These are phyloP conservation scores for Drosophila fungiperda DNA, from an alignment of 2,888 invertebrate genomes.

Conservation along the genomic window DNA sequence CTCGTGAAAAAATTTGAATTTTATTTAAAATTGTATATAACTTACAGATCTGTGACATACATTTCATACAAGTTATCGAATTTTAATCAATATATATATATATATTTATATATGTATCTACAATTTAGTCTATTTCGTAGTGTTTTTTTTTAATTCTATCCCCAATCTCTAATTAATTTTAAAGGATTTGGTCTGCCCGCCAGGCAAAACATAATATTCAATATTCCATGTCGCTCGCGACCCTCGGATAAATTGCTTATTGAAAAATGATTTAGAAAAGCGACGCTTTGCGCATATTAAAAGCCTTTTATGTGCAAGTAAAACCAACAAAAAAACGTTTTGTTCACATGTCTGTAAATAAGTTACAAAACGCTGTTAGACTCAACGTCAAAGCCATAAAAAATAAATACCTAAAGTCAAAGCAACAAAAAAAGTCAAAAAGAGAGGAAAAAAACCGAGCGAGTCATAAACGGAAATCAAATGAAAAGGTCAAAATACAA, in stretches of 20 bases:
- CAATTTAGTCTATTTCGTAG: background rate
- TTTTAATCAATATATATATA: background rate
- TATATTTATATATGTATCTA: background rate
- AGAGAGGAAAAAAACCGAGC: constrained; percentile 9
- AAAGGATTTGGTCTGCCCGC: constrained; percentile 12
- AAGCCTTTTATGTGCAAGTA: constrained; percentile 41
- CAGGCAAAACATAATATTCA: constrained; percentile 14
- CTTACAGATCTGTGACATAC: background rate
- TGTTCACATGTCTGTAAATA: constrained; percentile 40
- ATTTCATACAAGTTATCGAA: background rate
- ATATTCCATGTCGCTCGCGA: constrained; percentile 13
- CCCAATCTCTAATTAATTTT: constrained; percentile 30
- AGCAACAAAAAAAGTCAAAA: constrained; percentile 13
- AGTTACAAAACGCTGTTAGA: constrained; percentile 30
- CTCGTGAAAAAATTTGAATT: background rate
- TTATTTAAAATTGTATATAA: background rate
- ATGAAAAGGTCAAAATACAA: constrained; percentile 69
- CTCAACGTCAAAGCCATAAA: constrained; percentile 32
- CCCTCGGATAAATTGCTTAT: constrained; percentile 45
- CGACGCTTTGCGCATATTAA: constrained; percentile 61
- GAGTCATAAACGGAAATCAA: constrained; percentile 73
- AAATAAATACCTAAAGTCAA: constrained; percentile 35
- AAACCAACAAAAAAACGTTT: constrained; percentile 7
- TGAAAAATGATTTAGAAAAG: constrained; percentile 44
- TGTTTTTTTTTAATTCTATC: background rate